These are phyloP conservation scores for Mormyrus proboscirostris DNA, from an alignment of 2,797 vertebrate species.

Conservation along the genomic window DNA sequence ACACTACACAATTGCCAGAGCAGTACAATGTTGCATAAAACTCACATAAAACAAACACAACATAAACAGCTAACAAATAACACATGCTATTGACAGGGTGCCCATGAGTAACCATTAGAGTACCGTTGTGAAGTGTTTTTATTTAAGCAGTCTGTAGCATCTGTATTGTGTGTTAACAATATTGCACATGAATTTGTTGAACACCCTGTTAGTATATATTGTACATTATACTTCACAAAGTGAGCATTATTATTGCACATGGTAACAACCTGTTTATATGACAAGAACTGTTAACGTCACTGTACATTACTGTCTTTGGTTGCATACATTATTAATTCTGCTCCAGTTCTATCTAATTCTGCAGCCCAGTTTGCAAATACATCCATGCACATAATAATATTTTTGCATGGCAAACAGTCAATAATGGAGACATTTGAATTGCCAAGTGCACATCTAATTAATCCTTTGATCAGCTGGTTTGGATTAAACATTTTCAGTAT, in stretches of 20 bases:
- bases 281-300: background rate
- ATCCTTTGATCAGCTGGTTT: conserved; percentile 33
- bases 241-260: background rate
- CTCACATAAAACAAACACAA: background rate
- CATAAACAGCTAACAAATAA: background rate
- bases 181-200: background rate
- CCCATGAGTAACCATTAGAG: background rate
- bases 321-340: background rate
- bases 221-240: background rate
- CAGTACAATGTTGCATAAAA: background rate
- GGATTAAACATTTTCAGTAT: conserved; percentile 33
- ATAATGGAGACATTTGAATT: background rate
- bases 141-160: background rate
- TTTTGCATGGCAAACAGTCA: background rate
- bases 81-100: background rate
- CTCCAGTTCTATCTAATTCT: background rate
- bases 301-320: background rate
- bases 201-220: background rate
- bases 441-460: conserved; percentile 18
- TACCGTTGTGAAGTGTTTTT: background rate
- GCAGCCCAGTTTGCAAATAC: background rate
- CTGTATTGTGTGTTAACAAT: background rate
- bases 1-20: background rate
- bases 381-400: background rate
- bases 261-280: background rate